phyloP scores from a whole-genome alignment of 2,797 vertebrate genomes.

The Eutrigla gurnardus region DNA sequence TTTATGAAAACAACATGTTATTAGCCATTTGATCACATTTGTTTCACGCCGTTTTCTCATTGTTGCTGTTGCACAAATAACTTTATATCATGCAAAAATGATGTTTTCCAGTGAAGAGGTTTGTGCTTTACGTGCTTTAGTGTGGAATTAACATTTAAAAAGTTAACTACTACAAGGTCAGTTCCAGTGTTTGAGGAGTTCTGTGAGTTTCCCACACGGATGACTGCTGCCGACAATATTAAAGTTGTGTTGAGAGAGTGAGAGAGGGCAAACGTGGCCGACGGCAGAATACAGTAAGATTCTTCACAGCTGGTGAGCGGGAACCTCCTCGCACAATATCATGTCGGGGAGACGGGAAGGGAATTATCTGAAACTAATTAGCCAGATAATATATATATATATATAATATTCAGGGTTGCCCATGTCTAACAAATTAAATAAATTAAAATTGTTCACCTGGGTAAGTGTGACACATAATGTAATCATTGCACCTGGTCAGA shows the following conservation, averaged over 20 bases:
- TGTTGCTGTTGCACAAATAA: neutral
- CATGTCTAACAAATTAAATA: too few species aligned
- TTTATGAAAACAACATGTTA: slow-evolving; percentile 13
- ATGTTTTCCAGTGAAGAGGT: neutral
- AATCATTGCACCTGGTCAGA: too few species aligned
- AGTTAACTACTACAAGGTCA: slow-evolving; percentile 10
- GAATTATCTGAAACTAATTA: slow-evolving; percentile 13
- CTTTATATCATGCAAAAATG: neutral
- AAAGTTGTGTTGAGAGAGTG: neutral
- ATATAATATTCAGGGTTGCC: too few species aligned
- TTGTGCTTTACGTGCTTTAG: neutral
- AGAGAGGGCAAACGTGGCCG: slow-evolving; percentile 10
- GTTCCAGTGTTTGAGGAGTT: slow-evolving; percentile 14
- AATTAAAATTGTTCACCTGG: too few species aligned
- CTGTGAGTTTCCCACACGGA: slow-evolving; percentile 8
- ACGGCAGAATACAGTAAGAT: neutral
- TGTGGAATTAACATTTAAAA: slow-evolving; percentile 18
- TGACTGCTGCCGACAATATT: slow-evolving; percentile 17
- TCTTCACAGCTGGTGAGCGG: slow-evolving; percentile 14
- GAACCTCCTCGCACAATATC: slow-evolving; percentile 16
- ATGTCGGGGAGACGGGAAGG: slow-evolving; percentile 17
- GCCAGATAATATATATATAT: neutral
- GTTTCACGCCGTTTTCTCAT: neutral
- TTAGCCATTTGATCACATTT: slow-evolving; percentile 16
- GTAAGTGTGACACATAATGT: too few species aligned